Evolutionary conservation across 2,797 vertebrate genomes (phyloP).

Genomic region (Sebastes oblongus): DNA sequence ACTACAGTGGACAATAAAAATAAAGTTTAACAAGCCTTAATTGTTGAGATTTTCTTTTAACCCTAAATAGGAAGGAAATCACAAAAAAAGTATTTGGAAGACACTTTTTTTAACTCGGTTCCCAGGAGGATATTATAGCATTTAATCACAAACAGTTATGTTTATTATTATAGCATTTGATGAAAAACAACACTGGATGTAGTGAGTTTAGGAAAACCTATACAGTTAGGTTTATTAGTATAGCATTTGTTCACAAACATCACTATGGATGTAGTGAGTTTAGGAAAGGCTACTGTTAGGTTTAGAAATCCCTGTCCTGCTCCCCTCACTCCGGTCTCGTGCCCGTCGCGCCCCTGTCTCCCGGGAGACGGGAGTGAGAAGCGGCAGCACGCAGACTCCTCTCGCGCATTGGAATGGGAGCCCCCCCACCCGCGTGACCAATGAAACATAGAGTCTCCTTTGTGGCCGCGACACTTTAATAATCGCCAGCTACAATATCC

Average conservation of each 20-base stretch:
- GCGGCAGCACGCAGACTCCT: conserved; percentile 94
- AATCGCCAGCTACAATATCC: conserved; percentile 98
- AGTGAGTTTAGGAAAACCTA: too few relatives aligned
- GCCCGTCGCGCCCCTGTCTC: conserved; percentile 83
- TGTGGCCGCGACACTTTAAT: conserved; percentile 98
- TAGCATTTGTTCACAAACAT: not conserved
- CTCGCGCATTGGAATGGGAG: conserved; percentile 86
- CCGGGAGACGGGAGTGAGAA: conserved; percentile 88
- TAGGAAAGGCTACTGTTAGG: not conserved
- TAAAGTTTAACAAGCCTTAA: too few relatives aligned
- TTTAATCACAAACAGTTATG: not conserved
- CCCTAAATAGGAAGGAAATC: too few relatives aligned
- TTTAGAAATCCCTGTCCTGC: conserved; percentile 20
- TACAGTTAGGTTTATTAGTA: too few relatives aligned
- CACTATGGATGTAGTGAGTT: not conserved
- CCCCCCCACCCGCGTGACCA: conserved; percentile 91
- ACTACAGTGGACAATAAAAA: too few relatives aligned
- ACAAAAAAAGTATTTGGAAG: too few relatives aligned
- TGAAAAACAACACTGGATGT: too few relatives aligned
- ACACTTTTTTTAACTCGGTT: too few relatives aligned
- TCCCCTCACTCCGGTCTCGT: conserved; percentile 65
- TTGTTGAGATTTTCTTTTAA: too few relatives aligned
- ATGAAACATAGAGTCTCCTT: conserved; percentile 98
- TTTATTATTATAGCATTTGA: not conserved
- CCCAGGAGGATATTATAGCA: too few relatives aligned